Base-by-base conservation (phyloP, 2,113 vertebrate genomes). In the Dicrurus megarhynchus region DNA sequence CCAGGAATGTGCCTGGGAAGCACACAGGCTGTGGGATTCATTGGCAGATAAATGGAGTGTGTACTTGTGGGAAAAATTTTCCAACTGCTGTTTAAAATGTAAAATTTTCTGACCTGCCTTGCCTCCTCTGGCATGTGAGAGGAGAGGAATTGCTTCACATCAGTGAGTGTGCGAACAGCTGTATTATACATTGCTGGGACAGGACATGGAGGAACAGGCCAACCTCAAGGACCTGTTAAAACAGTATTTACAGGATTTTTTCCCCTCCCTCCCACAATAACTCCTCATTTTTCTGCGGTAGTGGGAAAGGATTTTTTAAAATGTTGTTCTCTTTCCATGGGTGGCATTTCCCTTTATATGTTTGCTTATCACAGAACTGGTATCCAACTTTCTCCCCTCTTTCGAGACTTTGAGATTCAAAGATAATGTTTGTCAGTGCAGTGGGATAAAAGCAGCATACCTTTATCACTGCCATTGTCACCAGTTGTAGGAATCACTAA, bases 401-500 rank as follows among this genome's bases (percentile, higher is more conserved):
- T 80, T 56, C 50, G 70, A 77, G 49, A 69, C 46, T 90, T 81
- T 64, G 53, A 89, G 60, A 83, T 89, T 69, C 35, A 52, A 81
- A 86, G 64, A 69, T 84, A 67, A 69, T 76, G 39, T 91, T 87
- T 93, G 86, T 77, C 80, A 60, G 91, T 91, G 75, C 68, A 22
- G 49, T 64, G 77, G 77, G 73, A 92, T 87, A 56, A 68, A 90
- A 88, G 75, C 56, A 87, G 49, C 49, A 52, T 90, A 95, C 69
- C 87, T 95, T 95, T 95, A 87, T 92, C 75, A 78, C 35, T 26
- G 7, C 84, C 95, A 91, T 90, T 78, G 92, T 93, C 82, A 94
- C 90, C 82, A 86, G 87, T 88, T 96, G 88, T 6, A 89, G 88
- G 88, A 93, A 82, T 82, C 79, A 68, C 79, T 93, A 68, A 90